Evolutionary conservation across 2,888 invertebrate species (phyloP).

Genomic region (Drosophila gaucha): DNA sequence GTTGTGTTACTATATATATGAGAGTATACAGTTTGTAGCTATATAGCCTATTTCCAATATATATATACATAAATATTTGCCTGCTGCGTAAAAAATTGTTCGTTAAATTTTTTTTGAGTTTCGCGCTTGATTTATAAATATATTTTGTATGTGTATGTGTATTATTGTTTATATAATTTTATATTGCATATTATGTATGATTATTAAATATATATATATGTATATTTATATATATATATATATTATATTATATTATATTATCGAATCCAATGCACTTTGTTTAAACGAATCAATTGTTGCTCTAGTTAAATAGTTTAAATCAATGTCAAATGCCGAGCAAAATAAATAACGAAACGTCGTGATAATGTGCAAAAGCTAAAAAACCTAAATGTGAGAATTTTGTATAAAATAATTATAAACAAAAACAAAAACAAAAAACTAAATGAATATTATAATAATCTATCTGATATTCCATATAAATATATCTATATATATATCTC

Average conservation of each 20-base stretch:
- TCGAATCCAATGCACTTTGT: slow-evolving; percentile 68
- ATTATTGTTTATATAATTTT: slow-evolving; percentile 76
- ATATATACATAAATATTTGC: slow-evolving; percentile 42
- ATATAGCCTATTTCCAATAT: slow-evolving; percentile 14
- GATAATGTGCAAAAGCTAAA: slow-evolving; percentile 71
- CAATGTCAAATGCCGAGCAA: slow-evolving; percentile 59
- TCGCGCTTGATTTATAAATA: slow-evolving; percentile 51
- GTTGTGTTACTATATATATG: slow-evolving; percentile 34
- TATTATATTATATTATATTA: slow-evolving; percentile 66
- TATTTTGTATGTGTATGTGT: slow-evolving; percentile 60
- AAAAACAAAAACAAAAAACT: slow-evolving; percentile 22
- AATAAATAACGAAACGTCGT: slow-evolving; percentile 56
- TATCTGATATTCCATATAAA: slow-evolving; percentile 23
- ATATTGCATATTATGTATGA: slow-evolving; percentile 63
- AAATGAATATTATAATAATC: slow-evolving; percentile 61
- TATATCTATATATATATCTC: slow-evolving; percentile 11
- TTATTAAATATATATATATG: slow-evolving; percentile 54
- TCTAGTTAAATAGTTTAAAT: slow-evolving; percentile 74
- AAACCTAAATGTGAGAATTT: slow-evolving; percentile 77
- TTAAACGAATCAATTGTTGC: slow-evolving; percentile 75
- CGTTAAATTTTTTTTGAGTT: slow-evolving; percentile 27
- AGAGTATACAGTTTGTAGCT: slow-evolving; percentile 34
- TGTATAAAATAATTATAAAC: slow-evolving; percentile 74
- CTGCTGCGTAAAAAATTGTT: slow-evolving; percentile 32
- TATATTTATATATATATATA: slow-evolving; percentile 51